phyloP scores from a whole-genome alignment of 2,888 invertebrate genomes.

The Pachliopta kotzebuea region DNA sequence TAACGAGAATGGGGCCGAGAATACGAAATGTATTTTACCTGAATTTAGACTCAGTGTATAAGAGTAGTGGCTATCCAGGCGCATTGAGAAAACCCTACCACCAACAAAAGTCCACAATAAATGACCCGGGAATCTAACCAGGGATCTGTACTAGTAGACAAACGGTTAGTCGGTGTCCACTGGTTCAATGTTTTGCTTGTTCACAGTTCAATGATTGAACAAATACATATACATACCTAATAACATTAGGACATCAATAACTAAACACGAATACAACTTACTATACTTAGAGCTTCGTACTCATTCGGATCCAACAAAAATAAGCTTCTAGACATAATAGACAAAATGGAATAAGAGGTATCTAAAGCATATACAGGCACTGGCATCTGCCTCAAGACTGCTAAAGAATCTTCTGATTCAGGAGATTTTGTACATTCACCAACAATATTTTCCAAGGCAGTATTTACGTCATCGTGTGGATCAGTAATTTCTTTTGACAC shows the following conservation, averaged over 20 bases:
- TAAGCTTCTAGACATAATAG: slow-evolving; percentile 57
- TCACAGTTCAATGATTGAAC: too few relatives aligned
- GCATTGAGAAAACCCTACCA: too few relatives aligned
- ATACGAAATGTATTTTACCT: too few relatives aligned
- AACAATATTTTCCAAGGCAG: slow-evolving; percentile 56
- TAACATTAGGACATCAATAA: not conserved
- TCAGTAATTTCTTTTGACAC: slow-evolving; percentile 48
- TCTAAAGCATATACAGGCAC: slow-evolving; percentile 67
- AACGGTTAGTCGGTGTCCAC: too few relatives aligned
- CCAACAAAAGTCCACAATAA: too few relatives aligned
- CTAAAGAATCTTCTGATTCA: slow-evolving; percentile 49
- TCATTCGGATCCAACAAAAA: slow-evolving; percentile 43
- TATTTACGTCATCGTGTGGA: slow-evolving; percentile 47
- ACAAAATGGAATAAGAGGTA: slow-evolving; percentile 51
- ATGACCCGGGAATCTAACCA: too few relatives aligned
- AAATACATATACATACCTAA: not conserved
- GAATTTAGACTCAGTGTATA: too few relatives aligned
- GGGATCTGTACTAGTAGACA: too few relatives aligned
- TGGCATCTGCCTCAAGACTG: slow-evolving; percentile 59
- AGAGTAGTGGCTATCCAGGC: too few relatives aligned
- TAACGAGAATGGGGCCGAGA: too few relatives aligned
- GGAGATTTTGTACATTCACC: slow-evolving; percentile 38
- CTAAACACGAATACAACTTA: slow-evolving; percentile 43
- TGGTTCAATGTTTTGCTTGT: too few relatives aligned
- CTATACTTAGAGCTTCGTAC: slow-evolving; percentile 51